Percentiles rank a stretch among this genome's conserved stretches.
Evolutionary conservation across 2,888 invertebrate genomes (phyloP).

Genomic region (Drosophila rubida): DNA sequence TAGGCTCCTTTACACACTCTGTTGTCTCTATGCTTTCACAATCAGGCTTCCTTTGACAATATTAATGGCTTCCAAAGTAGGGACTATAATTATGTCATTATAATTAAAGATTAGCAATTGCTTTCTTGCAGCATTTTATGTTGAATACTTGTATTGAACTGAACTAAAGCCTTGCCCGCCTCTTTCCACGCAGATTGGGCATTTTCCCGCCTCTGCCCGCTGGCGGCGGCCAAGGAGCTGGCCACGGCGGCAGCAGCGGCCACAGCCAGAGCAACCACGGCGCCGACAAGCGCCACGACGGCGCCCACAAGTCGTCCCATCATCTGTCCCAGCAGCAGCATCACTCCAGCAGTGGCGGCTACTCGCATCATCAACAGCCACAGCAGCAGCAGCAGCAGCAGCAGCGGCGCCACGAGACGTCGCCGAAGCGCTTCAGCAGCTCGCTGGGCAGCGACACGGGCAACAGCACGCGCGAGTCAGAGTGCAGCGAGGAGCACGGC

Average conservation of each 20-base stretch:
- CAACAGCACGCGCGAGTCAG: slow-evolving; percentile 89
- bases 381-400: slow-evolving; percentile 54
- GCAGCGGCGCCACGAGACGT: slow-evolving; percentile 80
- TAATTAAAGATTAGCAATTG: too few species aligned
- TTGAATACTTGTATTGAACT: too few species aligned
- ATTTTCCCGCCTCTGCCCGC: slow-evolving; percentile 77
- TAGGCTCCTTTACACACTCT: too few species aligned
- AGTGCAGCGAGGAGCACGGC: slow-evolving; percentile 88
- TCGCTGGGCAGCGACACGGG: slow-evolving; percentile 91
- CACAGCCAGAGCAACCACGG: slow-evolving; percentile 58
- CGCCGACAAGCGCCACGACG: slow-evolving; percentile 65
- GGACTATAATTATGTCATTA: too few species aligned
- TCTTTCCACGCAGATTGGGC: slow-evolving; percentile 69
- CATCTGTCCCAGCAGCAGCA: slow-evolving; percentile 86
- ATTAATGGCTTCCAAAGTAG: too few species aligned
- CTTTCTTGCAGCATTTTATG: too few species aligned
- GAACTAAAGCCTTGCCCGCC: not conserved
- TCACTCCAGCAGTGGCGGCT: slow-evolving; percentile 34
- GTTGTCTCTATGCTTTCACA: too few species aligned
- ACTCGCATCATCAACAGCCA: slow-evolving; percentile 37
- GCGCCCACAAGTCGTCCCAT: slow-evolving; percentile 88
- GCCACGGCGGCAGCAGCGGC: slow-evolving; percentile 76
- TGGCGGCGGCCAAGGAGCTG: slow-evolving; percentile 86
- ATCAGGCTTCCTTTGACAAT: too few species aligned
- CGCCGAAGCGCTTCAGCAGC: slow-evolving; percentile 88